Evolutionary conservation across 2,113 vertebrate genomes (phyloP).

Genomic region (Gavia stellata): DNA sequence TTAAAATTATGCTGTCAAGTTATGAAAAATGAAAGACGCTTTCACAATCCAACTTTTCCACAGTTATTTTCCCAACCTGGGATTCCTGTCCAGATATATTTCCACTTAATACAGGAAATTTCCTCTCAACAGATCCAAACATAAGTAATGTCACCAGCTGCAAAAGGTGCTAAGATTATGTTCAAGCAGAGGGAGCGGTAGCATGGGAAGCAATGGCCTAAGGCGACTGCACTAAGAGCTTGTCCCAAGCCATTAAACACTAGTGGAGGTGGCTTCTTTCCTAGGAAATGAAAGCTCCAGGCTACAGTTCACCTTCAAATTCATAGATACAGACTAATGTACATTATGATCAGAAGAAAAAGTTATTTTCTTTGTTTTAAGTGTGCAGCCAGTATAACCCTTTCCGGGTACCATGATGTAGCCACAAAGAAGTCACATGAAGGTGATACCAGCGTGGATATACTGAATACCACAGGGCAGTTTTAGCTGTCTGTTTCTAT

Average conservation of each 20-base stretch:
- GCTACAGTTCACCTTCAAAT: slow-evolving; percentile 41
- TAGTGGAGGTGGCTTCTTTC: slow-evolving; percentile 1
- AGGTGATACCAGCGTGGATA: neutral
- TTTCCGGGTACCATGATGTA: neutral
- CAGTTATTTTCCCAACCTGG: neutral
- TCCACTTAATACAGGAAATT: neutral
- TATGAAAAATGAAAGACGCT: neutral
- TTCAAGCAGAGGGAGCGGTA: neutral
- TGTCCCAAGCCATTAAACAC: slow-evolving; percentile 50
- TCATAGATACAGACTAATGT: neutral
- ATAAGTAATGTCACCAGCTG: neutral
- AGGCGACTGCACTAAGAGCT: neutral
- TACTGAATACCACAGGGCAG: neutral
- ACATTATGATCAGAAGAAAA: neutral
- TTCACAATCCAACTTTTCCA: neutral
- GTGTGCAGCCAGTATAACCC: neutral
- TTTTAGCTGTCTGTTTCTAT: neutral
- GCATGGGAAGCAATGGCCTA: neutral
- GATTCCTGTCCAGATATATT: neutral
- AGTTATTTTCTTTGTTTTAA: neutral
- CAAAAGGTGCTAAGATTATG: neutral
- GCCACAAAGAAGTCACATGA: neutral
- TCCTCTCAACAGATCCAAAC: neutral
- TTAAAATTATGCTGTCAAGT: neutral
- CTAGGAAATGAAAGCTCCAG: slow-evolving; percentile 6